Base-by-base conservation (phyloP, 2,888 invertebrate genomes). In the Mythimna albipuncta region DNA sequence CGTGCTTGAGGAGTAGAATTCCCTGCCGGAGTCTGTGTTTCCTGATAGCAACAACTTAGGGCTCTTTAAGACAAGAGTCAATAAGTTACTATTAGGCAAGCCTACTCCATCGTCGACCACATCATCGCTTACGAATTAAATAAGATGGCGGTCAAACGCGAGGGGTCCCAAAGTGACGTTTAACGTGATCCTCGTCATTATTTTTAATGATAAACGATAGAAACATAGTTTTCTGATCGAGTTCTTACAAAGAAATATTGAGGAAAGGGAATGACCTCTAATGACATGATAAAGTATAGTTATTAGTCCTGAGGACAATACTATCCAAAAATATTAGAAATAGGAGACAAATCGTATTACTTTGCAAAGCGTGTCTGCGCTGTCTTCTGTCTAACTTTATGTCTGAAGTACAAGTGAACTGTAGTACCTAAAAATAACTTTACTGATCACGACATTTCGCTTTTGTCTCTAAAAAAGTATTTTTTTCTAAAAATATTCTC, bases 341-440 rank as follows among this genome's bases (percentile, higher is more conserved):
- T 4, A 21, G 10, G n/a, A 54, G 4, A 52, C 19, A 50, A 78
- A 54, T 47, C 1, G 6, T 71, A 21, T 71, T 21, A 61, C 13
- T 50, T 41, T 9, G 6, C 38, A 50, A 50, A 55, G 38, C 21
- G 7, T 13, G 9, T 32, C 2, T 19, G 0, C 7, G 21, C 10
- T 54, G 11, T 9, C 38, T 61, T 55, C n/a, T 61, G n/a, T 6
- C 54, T 61, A 71, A 54, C 13, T 54, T 47, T 47, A 47, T 10
- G 26, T 47, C 16, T 61, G 11, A 54, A 64, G n/a, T 47, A 13
- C 16, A 13, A 47, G 6, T 32, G 64, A 77, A 67, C 41, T n/a
- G 38, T 63, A 44, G 44, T 52, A n/a, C 21, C 55, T 62, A 75
- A 62, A 64, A 69, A 77, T 82, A 64, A 62, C 52, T 32, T 64